Conservation (phyloP, 2,113 vertebrate species). For the Gobiocypris rarus region DNA sequence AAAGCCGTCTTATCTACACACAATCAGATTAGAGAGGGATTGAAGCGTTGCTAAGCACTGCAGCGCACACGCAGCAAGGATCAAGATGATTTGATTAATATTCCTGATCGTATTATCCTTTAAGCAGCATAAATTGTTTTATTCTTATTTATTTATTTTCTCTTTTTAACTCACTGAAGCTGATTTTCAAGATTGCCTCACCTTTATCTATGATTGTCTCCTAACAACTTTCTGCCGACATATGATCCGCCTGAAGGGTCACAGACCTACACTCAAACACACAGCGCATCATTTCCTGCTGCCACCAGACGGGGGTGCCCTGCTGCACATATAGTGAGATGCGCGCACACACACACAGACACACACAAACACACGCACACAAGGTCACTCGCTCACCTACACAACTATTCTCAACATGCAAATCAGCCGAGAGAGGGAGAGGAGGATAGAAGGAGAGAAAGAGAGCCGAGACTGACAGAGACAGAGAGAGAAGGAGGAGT, state of each 20-base stretch:
- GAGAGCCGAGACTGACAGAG: slow-evolving; percentile 54
- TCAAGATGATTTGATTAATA: slow-evolving; percentile 84
- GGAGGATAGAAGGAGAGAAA: slow-evolving; percentile 5
- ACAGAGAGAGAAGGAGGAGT: slow-evolving; percentile 78
- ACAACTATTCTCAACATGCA: slow-evolving; percentile 75
- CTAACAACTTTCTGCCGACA: background rate
- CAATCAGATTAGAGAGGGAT: slow-evolving; percentile 83
- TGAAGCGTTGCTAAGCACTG: slow-evolving; percentile 73
- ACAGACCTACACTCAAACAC: no score
- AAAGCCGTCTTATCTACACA: slow-evolving; percentile 77
- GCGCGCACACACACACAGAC: background rate
- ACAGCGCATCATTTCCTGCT: slow-evolving; percentile 57
- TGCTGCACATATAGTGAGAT: slow-evolving; percentile 53
- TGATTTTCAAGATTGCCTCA: slow-evolving; percentile 71
- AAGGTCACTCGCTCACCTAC: slow-evolving; percentile 56
- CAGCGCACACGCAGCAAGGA: slow-evolving; percentile 68
- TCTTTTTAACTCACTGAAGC: slow-evolving; percentile 36
- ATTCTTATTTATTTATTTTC: slow-evolving; percentile 73
- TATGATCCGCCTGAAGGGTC: background rate
- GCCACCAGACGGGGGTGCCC: slow-evolving; percentile 79
- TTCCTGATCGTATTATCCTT: slow-evolving; percentile 79
- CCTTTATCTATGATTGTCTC: slow-evolving; percentile 29
- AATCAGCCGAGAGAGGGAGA: slow-evolving; percentile 5
- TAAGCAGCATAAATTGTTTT: slow-evolving; percentile 80
- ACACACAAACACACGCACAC: background rate